Conservation (phyloP, 1,140 invertebrate genomes). For the Coenobita brevimanus region DNA sequence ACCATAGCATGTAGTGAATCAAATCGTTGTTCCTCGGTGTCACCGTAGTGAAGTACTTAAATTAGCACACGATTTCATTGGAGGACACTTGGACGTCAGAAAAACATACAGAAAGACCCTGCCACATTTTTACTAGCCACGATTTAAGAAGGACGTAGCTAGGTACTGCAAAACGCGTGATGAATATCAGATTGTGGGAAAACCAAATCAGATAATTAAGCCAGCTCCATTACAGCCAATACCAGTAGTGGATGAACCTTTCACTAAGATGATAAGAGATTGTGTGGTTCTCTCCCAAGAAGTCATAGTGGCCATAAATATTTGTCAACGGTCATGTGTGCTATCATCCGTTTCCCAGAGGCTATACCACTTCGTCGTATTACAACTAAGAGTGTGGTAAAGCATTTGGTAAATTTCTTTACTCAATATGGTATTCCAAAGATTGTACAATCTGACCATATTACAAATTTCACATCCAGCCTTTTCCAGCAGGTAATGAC, state of each 20-base stretch:
- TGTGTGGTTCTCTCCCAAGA: constrained; percentile 15
- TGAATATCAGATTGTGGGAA: not conserved
- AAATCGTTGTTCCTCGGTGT: too few species aligned
- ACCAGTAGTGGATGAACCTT: constrained; percentile 12
- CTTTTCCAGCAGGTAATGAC: constrained; percentile 25
- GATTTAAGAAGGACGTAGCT: not conserved
- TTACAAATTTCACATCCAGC: constrained; percentile 18
- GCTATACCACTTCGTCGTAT: not conserved
- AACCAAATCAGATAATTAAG: not conserved
- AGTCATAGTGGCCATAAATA: not conserved
- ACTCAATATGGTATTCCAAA: constrained; percentile 8
- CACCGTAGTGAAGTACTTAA: too few species aligned
- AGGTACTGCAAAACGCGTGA: not conserved
- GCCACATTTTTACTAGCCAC: constrained; percentile 1
- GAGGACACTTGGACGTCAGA: constrained; percentile 11
- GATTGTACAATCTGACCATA: constrained; percentile 4
- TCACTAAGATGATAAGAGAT: constrained; percentile 16
- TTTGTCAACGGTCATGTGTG: constrained; percentile 6
- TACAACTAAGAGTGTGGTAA: constrained; percentile 20
- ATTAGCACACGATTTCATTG: too few species aligned
- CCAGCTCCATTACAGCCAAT: constrained; percentile 19
- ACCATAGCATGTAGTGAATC: too few species aligned
- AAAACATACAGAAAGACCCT: constrained; percentile 15
- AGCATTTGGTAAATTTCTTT: constrained; percentile 20
- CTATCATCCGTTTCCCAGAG: not conserved